Base-by-base conservation (phyloP, 35 echinoderm and acorn worm species). In the Lytechinus pictus region DNA sequence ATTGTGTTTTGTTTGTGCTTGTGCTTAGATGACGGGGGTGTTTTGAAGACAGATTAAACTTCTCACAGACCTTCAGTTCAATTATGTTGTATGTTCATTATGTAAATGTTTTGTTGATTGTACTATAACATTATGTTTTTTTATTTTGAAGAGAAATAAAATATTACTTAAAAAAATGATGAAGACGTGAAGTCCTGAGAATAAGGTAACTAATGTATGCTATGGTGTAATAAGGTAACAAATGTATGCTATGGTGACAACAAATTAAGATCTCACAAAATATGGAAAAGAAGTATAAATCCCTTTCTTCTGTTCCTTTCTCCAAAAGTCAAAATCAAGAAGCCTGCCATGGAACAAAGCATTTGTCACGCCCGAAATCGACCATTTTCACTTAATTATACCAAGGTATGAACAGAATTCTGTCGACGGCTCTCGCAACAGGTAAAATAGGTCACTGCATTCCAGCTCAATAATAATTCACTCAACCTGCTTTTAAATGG, bases 401-500 rank as follows among this genome's bases (percentile, higher is more conserved):
- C 19, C 16, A n/a, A 79, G 66, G 8, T 24, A 79, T 79, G 19
- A 79, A 79, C 19, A 24, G n/a, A 24, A 79, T 79, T 79, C 66
- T 24, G 21, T 7, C 0, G n/a, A 6, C 24, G 66, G 66, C 66
- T 16, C 3, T n/a, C 3, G 66, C 66, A 79, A 79, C 66, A 79
- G 66, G 66, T 79, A 79, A 79, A 24, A n/a, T 79, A n/a, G 66
- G 66, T 79, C 66, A 79, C 66, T n/a, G 0, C 19, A 24, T 24
- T 79, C n/a, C 33, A 6, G n/a, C 19, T 79, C 66, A 24, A 79
- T 79, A 79, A n/a, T 7, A 79, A n/a, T 79, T 79, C 66, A 79
- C 66, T 79, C 66, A 79, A 79, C 66, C 66, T n/a, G 66, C 19
- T n/a, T 79, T 79, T n/a, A 79, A 79, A 79, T 79, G 66, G 66